These are phyloP conservation scores for Serrognathus titanus DNA, from an alignment of 2,888 invertebrate species.

Conservation along the genomic window DNA sequence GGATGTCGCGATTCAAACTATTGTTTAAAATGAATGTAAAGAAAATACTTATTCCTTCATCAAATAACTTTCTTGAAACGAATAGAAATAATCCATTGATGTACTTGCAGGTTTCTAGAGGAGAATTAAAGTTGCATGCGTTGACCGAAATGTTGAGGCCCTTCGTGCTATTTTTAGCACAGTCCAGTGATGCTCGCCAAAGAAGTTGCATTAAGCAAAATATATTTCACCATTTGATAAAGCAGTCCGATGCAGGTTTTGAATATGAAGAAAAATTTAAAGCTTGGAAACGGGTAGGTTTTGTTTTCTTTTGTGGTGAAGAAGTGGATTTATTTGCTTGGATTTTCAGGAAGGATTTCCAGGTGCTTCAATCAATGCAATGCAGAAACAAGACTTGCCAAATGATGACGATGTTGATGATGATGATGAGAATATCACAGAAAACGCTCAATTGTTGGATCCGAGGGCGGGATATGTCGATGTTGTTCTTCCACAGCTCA, in stretches of 20 bases:
- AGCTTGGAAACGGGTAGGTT: conserved; percentile 64
- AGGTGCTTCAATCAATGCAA: conserved; percentile 62
- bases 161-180: conserved; percentile 61
- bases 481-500: conserved; percentile 67
- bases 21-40: no score
- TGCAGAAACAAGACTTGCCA: conserved; percentile 53
- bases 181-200: conserved; percentile 52
- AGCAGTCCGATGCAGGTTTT: conserved; percentile 67
- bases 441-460: conserved; percentile 50
- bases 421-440: conserved; percentile 25
- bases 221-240: conserved; percentile 67
- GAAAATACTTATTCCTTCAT: no score
- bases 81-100: no score
- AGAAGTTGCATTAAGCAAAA: conserved; percentile 55
- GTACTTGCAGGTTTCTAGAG: conserved; percentile 57
- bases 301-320: neutral
- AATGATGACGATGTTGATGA: conserved; percentile 24
- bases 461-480: conserved; percentile 79
- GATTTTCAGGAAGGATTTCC: conserved; percentile 67
- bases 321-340: conserved; percentile 10
- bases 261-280: conserved; percentile 63
- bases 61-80: no score
- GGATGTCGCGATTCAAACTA: no score
- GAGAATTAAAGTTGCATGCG: conserved; percentile 54
- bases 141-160: conserved; percentile 65